Percentiles rank a stretch among this genome's conserved stretches.
Evolutionary conservation across 2,797 vertebrate species (phyloP).

Genomic region (Syngnathus acus): DNA sequence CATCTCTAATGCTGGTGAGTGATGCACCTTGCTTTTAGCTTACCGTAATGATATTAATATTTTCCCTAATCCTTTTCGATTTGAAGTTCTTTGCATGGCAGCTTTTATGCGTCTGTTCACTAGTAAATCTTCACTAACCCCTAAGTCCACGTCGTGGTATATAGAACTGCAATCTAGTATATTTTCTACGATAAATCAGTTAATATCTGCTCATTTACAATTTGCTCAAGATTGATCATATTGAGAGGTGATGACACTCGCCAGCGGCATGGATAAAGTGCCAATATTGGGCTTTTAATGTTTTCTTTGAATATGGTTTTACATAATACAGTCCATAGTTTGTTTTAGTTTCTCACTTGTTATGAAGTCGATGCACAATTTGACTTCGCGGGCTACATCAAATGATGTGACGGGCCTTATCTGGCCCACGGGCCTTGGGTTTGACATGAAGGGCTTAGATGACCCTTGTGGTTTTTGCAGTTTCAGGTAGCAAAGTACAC

Average conservation of each 20-base stretch:
- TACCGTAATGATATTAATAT: background rate
- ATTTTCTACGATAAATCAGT: background rate
- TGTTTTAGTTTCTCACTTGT: background rate
- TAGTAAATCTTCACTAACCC: background rate
- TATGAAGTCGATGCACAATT: no score
- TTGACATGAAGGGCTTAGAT: no score
- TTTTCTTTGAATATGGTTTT: background rate
- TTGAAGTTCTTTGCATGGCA: background rate
- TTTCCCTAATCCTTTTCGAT: background rate
- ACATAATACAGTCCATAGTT: background rate
- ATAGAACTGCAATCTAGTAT: no score
- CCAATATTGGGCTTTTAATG: background rate
- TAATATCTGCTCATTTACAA: background rate
- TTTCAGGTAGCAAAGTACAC: no score
- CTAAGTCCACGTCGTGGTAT: no score
- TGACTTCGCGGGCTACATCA: no score
- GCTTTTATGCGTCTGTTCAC: background rate
- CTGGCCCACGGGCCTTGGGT: no score
- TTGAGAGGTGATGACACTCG: no score
- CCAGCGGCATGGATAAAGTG: background rate
- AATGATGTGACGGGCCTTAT: no score
- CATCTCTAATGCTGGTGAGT: conserved; percentile 85
- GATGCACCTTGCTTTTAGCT: background rate
- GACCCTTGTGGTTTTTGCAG: no score
- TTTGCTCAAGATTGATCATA: no score